Evolutionary conservation across 2,113 vertebrate species (phyloP).

Genomic region (Salvelinus namaycush): DNA sequence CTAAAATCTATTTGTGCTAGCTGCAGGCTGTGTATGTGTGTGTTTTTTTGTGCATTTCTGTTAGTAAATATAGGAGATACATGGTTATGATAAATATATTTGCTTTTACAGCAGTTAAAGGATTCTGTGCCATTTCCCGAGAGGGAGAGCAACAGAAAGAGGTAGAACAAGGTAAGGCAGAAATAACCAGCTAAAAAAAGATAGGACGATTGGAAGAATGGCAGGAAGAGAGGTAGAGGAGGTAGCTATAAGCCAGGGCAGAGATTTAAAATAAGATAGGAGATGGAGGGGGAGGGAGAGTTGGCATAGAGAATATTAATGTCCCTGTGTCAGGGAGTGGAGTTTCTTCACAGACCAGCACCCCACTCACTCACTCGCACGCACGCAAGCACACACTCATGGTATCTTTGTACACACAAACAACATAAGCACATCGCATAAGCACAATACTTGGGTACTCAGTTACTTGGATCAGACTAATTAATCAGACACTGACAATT

Average conservation of each 20-base stretch:
- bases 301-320: slow-evolving; percentile 72
- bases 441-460: background rate
- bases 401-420: background rate
- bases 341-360: slow-evolving; percentile 63
- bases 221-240: slow-evolving; percentile 33
- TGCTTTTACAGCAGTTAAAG: slow-evolving; percentile 71
- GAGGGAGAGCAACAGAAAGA: slow-evolving; percentile 28
- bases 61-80: slow-evolving; percentile 44
- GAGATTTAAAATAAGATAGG: slow-evolving; percentile 29
- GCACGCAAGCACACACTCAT: background rate
- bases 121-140: slow-evolving; percentile 75
- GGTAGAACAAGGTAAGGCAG: slow-evolving; percentile 32
- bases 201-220: slow-evolving; percentile 1
- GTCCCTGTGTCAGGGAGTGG: slow-evolving; percentile 58
- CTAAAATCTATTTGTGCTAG: slow-evolving; percentile 8
- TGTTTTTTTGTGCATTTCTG: slow-evolving; percentile 34
- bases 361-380: slow-evolving; percentile 5
- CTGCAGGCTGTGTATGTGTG: slow-evolving; percentile 2
- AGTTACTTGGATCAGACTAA: too few species aligned
- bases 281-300: slow-evolving; percentile 49
- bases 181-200: slow-evolving; percentile 35
- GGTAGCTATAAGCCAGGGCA: background rate
- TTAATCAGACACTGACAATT: background rate
- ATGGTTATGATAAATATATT: slow-evolving; percentile 69
- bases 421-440: background rate